Base-by-base conservation (phyloP, 2,888 invertebrate species). In the Anarsia innoxiella region DNA sequence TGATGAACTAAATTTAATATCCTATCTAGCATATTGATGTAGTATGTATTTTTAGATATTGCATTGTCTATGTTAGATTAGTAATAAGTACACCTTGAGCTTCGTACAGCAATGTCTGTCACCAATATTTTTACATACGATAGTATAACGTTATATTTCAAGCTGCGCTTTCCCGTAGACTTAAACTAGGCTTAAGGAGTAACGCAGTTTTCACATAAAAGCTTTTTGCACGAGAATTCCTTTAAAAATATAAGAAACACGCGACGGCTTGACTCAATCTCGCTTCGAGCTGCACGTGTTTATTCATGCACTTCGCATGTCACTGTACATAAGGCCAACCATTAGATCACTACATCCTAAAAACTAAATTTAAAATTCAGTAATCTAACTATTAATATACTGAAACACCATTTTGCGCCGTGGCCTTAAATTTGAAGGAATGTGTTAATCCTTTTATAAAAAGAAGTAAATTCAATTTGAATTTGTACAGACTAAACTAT, bases 341-440 rank as follows among this genome's bases (percentile, higher is more conserved):
- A 59, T 64, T 70, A 62, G 62, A 36, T 14, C 6, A 36, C 48
- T 43, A 59, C 67, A 69, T 66, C 66, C 64, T 59, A 66, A 63
- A 57, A 60, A 64, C 59, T 62, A 64, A 67, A 62, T 66, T 53
- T 65, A 59, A 64, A 56, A 59, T 56, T 62, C 73, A 74, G 69
- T 75, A 70, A 74, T 60, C 49, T 72, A 66, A 77, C 73, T 76
- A 70, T 71, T 64, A 69, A 74, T 74, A 76, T 80, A 83, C 83
- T 82, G 79, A 82, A 76, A 84, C 83, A 84, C 84, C 84, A 84
- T 75, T 68, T 76, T 80, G 79, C 73, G 80, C 83, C 78, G 84
- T 83, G 84, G 84, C 84, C 84, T 84, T 84, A 84, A 80, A 79
- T 64, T 76, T 69, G 65, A 78, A 72, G 79, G 77, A 72, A 78